Percentiles rank a stretch among this genome's conserved stretches.
Evolutionary conservation across 2,113 vertebrate species (phyloP).

Genomic region (Galeopterus variegatus): DNA sequence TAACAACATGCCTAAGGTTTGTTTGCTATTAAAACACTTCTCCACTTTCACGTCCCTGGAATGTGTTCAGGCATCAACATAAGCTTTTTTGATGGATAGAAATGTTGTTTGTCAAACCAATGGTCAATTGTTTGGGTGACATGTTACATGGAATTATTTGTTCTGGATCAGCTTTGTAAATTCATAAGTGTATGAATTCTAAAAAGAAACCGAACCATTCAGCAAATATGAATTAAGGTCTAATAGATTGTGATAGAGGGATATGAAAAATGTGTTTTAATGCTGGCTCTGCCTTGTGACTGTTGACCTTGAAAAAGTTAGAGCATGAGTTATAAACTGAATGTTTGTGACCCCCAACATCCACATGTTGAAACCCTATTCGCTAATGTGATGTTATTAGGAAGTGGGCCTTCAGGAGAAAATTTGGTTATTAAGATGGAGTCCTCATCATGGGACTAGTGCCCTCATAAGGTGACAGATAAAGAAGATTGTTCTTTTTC

Average conservation of each 20-base stretch:
- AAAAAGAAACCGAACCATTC: background rate
- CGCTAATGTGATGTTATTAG: background rate
- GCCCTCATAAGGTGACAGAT: background rate
- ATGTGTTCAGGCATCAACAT: background rate
- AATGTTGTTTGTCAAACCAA: constrained; percentile 46
- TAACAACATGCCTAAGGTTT: constrained; percentile 71
- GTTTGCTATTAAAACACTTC: constrained; percentile 74
- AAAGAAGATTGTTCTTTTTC: background rate
- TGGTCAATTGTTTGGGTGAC: background rate
- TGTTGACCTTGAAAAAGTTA: constrained; percentile 47
- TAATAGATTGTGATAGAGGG: background rate
- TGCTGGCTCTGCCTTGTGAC: background rate
- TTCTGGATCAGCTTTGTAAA: background rate
- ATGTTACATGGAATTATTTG: background rate
- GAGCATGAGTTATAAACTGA: background rate
- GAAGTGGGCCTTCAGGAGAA: background rate
- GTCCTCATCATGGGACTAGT: background rate
- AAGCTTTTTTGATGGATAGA: constrained; percentile 26
- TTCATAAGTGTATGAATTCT: background rate
- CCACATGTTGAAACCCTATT: no score
- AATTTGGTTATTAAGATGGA: background rate
- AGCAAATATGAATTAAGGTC: background rate
- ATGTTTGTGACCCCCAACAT: no score
- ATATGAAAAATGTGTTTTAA: background rate
- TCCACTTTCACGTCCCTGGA: constrained; percentile 7